Base-by-base conservation (phyloP, 2,797 vertebrate species). In the Enteromius thamalakanensis region DNA sequence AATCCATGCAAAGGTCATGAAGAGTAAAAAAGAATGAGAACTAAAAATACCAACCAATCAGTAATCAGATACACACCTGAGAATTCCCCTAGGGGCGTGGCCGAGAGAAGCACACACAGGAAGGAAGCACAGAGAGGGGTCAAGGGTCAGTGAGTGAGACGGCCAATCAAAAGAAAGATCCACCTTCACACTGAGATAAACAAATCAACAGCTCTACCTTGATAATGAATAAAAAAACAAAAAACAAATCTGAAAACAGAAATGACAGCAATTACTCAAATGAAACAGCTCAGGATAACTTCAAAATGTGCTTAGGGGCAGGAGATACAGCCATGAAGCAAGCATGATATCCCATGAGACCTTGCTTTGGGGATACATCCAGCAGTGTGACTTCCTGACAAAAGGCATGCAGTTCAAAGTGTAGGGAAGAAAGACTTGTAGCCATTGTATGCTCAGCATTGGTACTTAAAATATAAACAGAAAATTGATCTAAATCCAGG, bases 11-110 rank as follows among this genome's bases (percentile, higher is more conserved):
- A 47, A 71, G 9, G 47, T 32, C 10, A 81, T 15, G 34, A 76
- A 34, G 17, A 83, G 21, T 77, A 82, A 87, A 87, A 90, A 86
- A 81, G 72, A 75, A 45, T 87, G 87, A 90, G 76, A 87, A 92
- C 79, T 90, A 91, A 93, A 87, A 45, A 91, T 90, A 91, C 85
- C 89, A 93, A 92, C 87, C 92, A 87, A 85, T 85, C 83, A 89
- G 89, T 90, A 91, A 90, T 93, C 87, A 91, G 91, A 96, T 97
- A 98, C 98, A 96, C 96, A 99, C 98, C 98, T 99, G 98, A 99
- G 95, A 99, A 99, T 94, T 99, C 98, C 94, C 97, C 98, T 99
- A 96, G 80, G 93, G 93, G 93, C 90, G 92, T 91, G 93, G 93
- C 96, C 97, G 94, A 95, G 93, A 93, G 95, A 96, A 95, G 96